A percentile compares a stretch with the other conserved stretches of the same genome.
phyloP scores from a whole-genome alignment of 1,140 invertebrate genomes.

The Polypedilum vanderplanki region DNA sequence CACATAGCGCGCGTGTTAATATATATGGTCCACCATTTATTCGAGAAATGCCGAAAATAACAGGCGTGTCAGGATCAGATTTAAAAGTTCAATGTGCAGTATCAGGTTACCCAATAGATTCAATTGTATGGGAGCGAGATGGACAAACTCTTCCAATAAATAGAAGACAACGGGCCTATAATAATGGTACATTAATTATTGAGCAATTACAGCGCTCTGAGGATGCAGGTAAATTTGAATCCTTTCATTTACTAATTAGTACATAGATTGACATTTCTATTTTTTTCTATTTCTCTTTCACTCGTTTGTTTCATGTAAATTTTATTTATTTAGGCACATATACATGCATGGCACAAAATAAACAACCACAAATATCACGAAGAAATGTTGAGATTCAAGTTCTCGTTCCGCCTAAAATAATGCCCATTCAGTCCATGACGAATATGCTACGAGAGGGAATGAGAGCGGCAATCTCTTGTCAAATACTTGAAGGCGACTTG shows the following conservation, averaged over 20 bases:
- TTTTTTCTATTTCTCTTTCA: not conserved
- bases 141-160: slow-evolving; percentile 76
- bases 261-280: not conserved
- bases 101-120: slow-evolving; percentile 83
- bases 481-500: slow-evolving; percentile 88
- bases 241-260: slow-evolving; percentile 2
- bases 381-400: slow-evolving; percentile 79
- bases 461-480: slow-evolving; percentile 85
- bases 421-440: slow-evolving; percentile 75
- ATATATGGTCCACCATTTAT: slow-evolving; percentile 87
- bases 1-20: slow-evolving; percentile 79
- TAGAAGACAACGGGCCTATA: slow-evolving; percentile 76
- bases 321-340: slow-evolving; percentile 59
- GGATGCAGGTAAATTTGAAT: slow-evolving; percentile 51
- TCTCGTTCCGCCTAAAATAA: slow-evolving; percentile 77
- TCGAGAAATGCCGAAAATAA: slow-evolving; percentile 82
- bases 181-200: slow-evolving; percentile 79
- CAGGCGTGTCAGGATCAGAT: slow-evolving; percentile 78
- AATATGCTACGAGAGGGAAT: slow-evolving; percentile 80
- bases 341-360: slow-evolving; percentile 80
- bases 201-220: slow-evolving; percentile 69
- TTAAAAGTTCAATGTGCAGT: slow-evolving; percentile 86
- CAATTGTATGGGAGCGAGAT: slow-evolving; percentile 83
- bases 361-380: slow-evolving; percentile 69
- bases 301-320: not conserved